Base-by-base conservation (phyloP, 2,888 invertebrate genomes). In the Tenthredo distinguenda region DNA sequence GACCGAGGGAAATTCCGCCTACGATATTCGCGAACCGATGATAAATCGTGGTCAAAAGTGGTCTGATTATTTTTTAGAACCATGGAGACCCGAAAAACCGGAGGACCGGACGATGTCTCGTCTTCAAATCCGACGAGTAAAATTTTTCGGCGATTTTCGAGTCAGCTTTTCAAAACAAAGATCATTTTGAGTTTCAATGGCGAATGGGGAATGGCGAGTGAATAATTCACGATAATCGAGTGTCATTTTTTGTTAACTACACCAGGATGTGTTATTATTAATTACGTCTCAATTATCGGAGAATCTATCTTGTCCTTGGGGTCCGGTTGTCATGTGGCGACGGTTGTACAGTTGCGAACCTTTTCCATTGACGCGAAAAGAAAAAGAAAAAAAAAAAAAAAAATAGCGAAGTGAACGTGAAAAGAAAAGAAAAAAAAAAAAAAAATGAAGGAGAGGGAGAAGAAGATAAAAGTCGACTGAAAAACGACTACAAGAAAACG, bases 401-500 rank as follows among this genome's bases (percentile, higher is more conserved):
- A 37, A 71, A 37, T 10, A 26, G 21, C 26, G 62, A 62, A 10
- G 26, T 62, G 34, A 71, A n/a, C 15, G 31, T n/a, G 7, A 15
- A 31, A 71, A 34, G 15, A 71, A 34, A 34, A 18, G 34, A 68
- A 10, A 68, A 15, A 47, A 1, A 50, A 18, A 5, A 50, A 50
- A 5, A 65, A 5, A 26, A 26, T 0, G 15, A 68, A 68, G 31
- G 31, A 26, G 31, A 12, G 31, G 68, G 12, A 0, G 3, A 47
- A 47, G 3, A 12, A 47, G 47, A 12, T 47, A 47, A 47, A 47
- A 47, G 12, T 47, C 47, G 7, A 21, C 0, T 18, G 15, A 34
- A 68, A 31, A 31, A 68, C 68, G 31, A 68, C 26, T 68, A 55
- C 55, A n/a, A 55, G 55, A n/a, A 68, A 68, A 68, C 68, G 68